Base-by-base conservation (phyloP, 2,888 invertebrate genomes). In the Melinopterus prodromus region DNA sequence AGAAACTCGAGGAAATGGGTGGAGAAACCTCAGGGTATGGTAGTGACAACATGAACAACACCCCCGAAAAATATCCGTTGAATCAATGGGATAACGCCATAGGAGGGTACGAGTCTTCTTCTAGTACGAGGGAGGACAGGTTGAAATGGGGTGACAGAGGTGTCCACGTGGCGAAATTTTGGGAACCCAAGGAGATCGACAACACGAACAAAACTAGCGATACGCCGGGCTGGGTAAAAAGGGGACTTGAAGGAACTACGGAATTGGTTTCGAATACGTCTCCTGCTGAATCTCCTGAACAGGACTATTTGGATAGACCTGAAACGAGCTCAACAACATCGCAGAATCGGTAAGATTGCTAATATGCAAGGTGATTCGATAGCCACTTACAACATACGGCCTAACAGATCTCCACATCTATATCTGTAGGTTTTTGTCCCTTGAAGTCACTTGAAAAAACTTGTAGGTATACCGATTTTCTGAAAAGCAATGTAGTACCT, bases 1-100 rank as follows among this genome's bases (percentile, higher is more conserved):
- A 86, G 82, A 84, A 84, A 82, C 81, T 84, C 82, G 94, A 94
- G 86, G 74, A 74, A 12, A 85, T 87, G 81, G 94, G 94, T 86
- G 94, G 94, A 69, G 95, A 96, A 86, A 96, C 96, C 78, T 96
- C 96, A 38, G 96, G 96, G 69, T 96, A 96, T 89, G 94, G 95
- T 76, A 96, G 96, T 87, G 96, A 96, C 87, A 94, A 94, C 76
- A 89, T 92, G 12, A 90, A 90, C 78, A 83, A 84, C 76, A 90
- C 90, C 6, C 90, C 91, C 35, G 91, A 91, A 79, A 85, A 86
- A 82, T 82, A 83, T 77, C 83, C 81, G 36, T 77, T 81, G 69
- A 79, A 80, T n/a, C 82, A 79, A 16, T 86, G 86, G 84, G 84
- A 85, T 77, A 83, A 84, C 38, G 83, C 84, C 71, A 82, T 86